These are phyloP conservation scores for Caenorhabditis sp. DNA, from an alignment of 2,888 invertebrate species.

Conservation along the genomic window DNA sequence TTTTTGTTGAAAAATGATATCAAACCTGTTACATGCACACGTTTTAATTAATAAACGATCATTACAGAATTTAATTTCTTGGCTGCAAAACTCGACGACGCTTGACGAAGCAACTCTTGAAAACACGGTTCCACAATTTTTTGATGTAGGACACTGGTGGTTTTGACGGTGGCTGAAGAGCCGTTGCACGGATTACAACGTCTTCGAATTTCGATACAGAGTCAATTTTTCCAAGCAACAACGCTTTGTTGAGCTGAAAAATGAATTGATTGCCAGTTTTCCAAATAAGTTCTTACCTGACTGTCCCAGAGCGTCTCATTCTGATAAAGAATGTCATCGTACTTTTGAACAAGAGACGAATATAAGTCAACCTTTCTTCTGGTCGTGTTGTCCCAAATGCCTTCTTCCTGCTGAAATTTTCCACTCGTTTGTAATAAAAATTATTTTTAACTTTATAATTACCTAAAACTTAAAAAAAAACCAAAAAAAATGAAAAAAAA, in stretches of 20 bases:
- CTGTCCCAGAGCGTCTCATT: neutral
- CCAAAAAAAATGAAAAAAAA: too few species aligned
- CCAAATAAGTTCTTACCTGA: neutral
- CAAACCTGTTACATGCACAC: too few species aligned
- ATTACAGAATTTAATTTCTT: too few species aligned
- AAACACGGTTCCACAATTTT: too few species aligned
- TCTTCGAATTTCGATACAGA: neutral
- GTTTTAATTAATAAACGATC: too few species aligned
- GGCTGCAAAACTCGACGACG: neutral
- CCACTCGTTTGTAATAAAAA: too few species aligned
- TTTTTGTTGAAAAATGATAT: too few species aligned
- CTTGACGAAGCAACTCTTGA: neutral
- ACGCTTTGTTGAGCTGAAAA: neutral
- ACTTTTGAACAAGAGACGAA: neutral
- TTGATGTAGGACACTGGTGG: neutral
- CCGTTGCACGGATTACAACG: neutral
- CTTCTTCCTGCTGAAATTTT: too few species aligned
- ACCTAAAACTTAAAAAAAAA: too few species aligned
- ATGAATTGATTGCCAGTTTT: neutral
- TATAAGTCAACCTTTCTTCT: too few species aligned
- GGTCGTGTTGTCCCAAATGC: too few species aligned
- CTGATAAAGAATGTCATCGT: neutral
- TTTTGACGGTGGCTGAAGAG: neutral
- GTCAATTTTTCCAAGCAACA: neutral
- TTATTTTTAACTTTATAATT: too few species aligned